Evolutionary conservation across 2,797 vertebrate genomes (phyloP), one percentile per base, ranked within the genome.

Genomic region (Microctenopoma steveboyesi): DNA sequence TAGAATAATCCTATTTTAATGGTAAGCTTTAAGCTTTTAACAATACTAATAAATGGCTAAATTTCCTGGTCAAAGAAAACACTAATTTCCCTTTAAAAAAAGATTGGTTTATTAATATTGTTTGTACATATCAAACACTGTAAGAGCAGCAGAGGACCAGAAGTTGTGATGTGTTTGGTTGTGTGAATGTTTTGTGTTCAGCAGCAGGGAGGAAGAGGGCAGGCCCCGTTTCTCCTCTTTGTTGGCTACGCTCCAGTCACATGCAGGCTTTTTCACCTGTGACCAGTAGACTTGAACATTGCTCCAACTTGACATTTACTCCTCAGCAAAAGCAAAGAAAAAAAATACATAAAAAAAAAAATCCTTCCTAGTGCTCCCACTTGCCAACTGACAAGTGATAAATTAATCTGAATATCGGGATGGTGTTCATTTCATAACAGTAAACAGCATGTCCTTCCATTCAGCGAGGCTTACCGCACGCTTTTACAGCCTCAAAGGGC

Each of bases 51-150:
- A 7, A 27, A 37, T 7, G 2, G 4, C 8, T 22, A 22, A 51
- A 12, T 49, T 55, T 42, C 43, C 45, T 40, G 3, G 3, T n/a
- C n/a, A 10, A 67, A 69, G 6, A 72, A 39, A 57, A 64, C 14
- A 75, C 90, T 92, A 92, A 90, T 89, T 92, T 49, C 49, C 48
- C 4, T 88, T 82, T 96, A 95, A 95, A 94, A 90, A 65, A 51
- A 54, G 64, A 83, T 94, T 95, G 94, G 79, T 96, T 95, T 95
- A 96, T 93, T 95, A 91, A 94, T 93, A 93, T 90, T 85, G 68
- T 92, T 91, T 93, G 86, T 93, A 94, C 94, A 94, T 95, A 69
- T 92, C 80, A 55, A 95, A 94, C 92, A 91, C 89, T 91, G 90
- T 92, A 18, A 86, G 94, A 94, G 94, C 94, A 95, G 94, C 95